Conservation (phyloP, 2,888 invertebrate genomes). For the Pyrrhosoma nymphula region DNA sequence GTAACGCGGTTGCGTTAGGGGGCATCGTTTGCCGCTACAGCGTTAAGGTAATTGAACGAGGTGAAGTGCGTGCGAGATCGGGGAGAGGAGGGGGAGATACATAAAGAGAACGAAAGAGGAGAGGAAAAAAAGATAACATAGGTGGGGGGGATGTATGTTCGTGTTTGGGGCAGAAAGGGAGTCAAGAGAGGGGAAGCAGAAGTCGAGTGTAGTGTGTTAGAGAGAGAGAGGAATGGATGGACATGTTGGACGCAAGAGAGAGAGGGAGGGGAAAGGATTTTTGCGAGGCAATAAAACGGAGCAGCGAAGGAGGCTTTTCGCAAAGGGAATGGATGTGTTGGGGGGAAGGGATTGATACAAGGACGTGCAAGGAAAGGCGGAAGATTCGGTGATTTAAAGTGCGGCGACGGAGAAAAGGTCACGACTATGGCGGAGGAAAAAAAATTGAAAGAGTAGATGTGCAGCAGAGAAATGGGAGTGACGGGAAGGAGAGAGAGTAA, state of each 20-base stretch:
- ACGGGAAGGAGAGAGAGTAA: neutral
- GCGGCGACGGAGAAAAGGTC: neutral
- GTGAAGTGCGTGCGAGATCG: neutral
- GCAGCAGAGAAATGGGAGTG: neutral
- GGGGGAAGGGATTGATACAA: neutral
- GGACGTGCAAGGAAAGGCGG: neutral
- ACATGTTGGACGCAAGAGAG: neutral
- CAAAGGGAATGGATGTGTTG: no score
- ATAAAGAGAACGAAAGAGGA: no score
- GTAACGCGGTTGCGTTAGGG: neutral
- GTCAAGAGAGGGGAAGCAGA: neutral
- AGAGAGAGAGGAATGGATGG: neutral
- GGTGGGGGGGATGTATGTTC: no score
- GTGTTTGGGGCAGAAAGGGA: neutral
- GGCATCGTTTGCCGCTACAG: constrained; percentile 28
- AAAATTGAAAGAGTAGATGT: no score
- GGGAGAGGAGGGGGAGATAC: neutral
- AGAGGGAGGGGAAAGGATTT: neutral
- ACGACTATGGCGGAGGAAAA: neutral
- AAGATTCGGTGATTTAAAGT: neutral
- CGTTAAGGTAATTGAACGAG: constrained; percentile 29
- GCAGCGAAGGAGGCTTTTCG: neutral
- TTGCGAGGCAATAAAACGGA: constrained; percentile 21
- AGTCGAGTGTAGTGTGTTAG: neutral
- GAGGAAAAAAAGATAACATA: no score